phyloP scores from a whole-genome alignment of 1,140 invertebrate species.

The Drosophila quadrilineata region DNA sequence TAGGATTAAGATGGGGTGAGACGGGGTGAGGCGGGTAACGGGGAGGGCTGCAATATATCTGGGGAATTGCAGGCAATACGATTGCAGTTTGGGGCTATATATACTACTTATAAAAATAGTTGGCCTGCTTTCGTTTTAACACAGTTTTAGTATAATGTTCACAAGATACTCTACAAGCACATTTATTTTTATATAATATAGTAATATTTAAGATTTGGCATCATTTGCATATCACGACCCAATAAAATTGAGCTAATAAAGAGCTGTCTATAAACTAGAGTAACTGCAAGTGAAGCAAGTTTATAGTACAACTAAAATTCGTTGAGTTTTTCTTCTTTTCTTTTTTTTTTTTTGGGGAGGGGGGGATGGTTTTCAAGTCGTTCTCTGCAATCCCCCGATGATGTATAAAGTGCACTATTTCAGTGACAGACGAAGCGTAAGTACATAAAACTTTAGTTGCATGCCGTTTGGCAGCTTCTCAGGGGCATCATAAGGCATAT shows the following conservation, averaged over 20 bases:
- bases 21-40: background rate
- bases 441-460: constrained; percentile 52
- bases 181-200: background rate
- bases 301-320: constrained; percentile 1
- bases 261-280: background rate
- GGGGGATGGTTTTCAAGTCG: constrained; percentile 14
- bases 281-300: background rate
- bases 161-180: too few relatives aligned
- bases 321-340: too few relatives aligned
- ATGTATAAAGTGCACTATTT: constrained; percentile 74
- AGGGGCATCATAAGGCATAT: constrained; percentile 49
- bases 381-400: constrained; percentile 41
- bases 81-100: background rate
- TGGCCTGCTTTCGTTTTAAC: constrained; percentile 7
- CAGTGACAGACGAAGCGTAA: constrained; percentile 48
- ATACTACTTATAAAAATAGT: background rate
- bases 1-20: background rate
- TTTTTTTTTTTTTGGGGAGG: too few relatives aligned
- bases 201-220: background rate
- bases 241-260: background rate
- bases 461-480: constrained; percentile 17
- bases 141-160: too few relatives aligned
- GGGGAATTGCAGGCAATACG: too few relatives aligned
- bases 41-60: background rate
- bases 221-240: background rate